A percentile compares a stretch with the other conserved stretches of the same genome.
Evolutionary conservation across 2,113 vertebrate species (phyloP).

Genomic region (Hemibagrus wyckioides): DNA sequence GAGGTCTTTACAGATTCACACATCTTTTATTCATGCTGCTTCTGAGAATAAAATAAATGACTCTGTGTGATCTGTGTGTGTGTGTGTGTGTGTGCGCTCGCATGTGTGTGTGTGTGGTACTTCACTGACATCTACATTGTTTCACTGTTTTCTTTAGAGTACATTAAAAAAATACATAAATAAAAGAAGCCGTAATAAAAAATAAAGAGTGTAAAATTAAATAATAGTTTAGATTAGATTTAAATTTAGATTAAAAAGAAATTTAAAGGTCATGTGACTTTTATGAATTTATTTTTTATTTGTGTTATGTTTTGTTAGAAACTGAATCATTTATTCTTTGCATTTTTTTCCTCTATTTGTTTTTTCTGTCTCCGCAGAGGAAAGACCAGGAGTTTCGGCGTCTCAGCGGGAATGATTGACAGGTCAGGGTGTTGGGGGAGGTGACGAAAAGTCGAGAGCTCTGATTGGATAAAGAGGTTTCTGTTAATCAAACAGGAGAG

Average conservation of each 20-base stretch:
- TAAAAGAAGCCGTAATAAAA: not conserved
- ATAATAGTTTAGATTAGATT: not conserved
- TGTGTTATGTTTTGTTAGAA: not conserved
- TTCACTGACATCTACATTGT: not conserved
- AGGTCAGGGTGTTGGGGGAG: not conserved
- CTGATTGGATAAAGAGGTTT: not conserved
- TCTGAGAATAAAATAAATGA: slow-evolving; percentile 8
- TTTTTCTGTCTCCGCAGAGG: too few relatives aligned
- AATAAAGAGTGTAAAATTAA: not conserved
- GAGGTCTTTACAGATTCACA: slow-evolving; percentile 19
- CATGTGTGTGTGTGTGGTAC: not conserved
- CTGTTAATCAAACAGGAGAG: not conserved
- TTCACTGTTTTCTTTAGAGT: not conserved
- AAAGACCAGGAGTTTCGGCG: not conserved
- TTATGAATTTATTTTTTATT: not conserved
- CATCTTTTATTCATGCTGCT: slow-evolving; percentile 60
- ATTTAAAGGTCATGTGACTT: not conserved
- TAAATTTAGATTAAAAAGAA: not conserved
- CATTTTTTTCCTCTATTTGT: not conserved
- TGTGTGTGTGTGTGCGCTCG: not conserved
- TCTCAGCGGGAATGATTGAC: not conserved
- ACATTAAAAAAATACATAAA: too few relatives aligned
- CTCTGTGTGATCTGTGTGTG: not conserved
- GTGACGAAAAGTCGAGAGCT: not conserved
- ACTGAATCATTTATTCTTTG: not conserved